Conservation (phyloP, 2,113 vertebrate genomes). For the Pelobates fuscus region DNA sequence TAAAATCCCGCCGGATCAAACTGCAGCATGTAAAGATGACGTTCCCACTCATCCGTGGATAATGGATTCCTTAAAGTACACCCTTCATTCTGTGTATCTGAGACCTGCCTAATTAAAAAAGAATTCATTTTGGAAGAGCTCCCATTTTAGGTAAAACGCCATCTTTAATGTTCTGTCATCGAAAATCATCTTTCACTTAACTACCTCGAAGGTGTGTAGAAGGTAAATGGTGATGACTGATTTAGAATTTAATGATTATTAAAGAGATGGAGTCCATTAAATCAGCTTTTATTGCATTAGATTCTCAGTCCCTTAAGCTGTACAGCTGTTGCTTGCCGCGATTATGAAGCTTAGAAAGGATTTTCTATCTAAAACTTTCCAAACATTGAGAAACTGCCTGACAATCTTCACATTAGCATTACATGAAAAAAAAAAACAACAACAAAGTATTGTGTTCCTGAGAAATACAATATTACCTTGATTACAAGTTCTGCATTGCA, state of each 20-base stretch:
- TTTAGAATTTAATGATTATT: not conserved
- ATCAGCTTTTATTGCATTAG: not conserved
- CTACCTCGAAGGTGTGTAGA: not conserved
- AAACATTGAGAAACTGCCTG: not conserved
- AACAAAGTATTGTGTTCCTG: not conserved
- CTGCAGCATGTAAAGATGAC: not conserved
- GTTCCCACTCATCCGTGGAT: not conserved
- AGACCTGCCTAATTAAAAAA: not conserved
- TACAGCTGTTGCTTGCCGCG: not conserved
- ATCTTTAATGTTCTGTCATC: not conserved
- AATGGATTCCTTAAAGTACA: not conserved
- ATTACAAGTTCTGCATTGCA: not conserved
- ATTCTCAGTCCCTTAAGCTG: not conserved
- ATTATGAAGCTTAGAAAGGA: not conserved
- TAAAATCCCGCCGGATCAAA: too few relatives aligned
- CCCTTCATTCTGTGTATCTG: too few relatives aligned
- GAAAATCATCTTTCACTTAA: constrained; percentile 11
- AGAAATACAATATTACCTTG: not conserved
- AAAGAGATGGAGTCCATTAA: constrained; percentile 1
- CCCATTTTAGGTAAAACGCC: not conserved
- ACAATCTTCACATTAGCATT: not conserved
- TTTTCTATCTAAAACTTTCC: not conserved
- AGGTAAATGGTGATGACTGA: not conserved
- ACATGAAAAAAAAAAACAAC: not conserved
- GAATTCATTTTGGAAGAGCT: not conserved